These are phyloP conservation scores for Drosophila barbarae DNA, from an alignment of 2,888 invertebrate species.

Conservation along the genomic window DNA sequence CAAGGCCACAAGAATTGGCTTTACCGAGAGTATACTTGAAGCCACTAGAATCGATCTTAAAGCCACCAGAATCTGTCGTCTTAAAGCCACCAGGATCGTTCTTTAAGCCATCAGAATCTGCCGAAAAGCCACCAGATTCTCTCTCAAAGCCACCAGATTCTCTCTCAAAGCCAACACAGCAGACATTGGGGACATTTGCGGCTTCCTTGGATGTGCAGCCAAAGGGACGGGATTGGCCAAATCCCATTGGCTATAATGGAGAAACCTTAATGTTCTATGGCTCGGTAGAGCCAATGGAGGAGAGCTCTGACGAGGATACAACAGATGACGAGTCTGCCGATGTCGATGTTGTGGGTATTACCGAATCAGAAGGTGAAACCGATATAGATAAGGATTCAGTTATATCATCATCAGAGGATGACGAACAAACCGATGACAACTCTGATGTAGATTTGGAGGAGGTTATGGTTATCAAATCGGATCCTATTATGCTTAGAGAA, in stretches of 20 bases:
- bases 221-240: neutral
- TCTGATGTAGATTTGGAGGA: neutral
- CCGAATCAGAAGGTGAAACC: neutral
- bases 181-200: neutral
- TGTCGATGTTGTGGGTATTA: neutral
- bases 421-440: neutral
- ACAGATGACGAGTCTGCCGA: neutral
- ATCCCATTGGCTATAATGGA: neutral
- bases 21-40: too few species aligned
- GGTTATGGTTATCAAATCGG: neutral
- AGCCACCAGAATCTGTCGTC: neutral
- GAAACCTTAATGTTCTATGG: neutral
- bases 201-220: too few species aligned
- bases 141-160: too few species aligned
- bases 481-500: neutral
- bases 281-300: rapidly evolving
- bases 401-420: neutral
- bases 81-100: neutral
- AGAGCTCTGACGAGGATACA: neutral
- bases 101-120: neutral
- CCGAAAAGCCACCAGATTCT: neutral
- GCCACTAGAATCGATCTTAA: neutral
- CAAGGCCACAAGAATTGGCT: neutral
- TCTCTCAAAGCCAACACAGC: neutral
- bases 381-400: neutral